These are phyloP conservation scores for Cataglyphis livida DNA, from an alignment of 2,888 invertebrate species.

Conservation along the genomic window DNA sequence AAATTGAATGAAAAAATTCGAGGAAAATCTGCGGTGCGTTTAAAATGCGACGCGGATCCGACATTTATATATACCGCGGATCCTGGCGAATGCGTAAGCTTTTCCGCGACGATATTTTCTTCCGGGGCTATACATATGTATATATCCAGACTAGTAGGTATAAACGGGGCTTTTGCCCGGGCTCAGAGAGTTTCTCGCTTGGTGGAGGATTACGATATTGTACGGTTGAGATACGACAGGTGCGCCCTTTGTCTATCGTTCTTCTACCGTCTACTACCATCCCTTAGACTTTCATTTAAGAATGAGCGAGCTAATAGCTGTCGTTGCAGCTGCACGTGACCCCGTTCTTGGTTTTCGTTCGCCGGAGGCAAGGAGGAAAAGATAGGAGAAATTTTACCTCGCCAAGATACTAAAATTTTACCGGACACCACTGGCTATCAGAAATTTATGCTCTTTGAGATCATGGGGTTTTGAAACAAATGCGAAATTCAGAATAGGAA, in stretches of 20 bases:
- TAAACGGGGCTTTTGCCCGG: slow-evolving; percentile 57
- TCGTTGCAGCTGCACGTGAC: slow-evolving; percentile 51
- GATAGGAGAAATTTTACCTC: slow-evolving; percentile 13
- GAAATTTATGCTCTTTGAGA: slow-evolving; percentile 19
- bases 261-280: not conserved
- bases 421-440: not conserved
- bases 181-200: slow-evolving; percentile 73
- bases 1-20: not conserved
- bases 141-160: slow-evolving; percentile 22
- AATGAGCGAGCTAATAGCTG: slow-evolving; percentile 46
- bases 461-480: slow-evolving; percentile 13
- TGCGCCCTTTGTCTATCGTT: slow-evolving; percentile 60
- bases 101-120: not conserved
- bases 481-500: not conserved
- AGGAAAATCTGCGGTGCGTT: not conserved
- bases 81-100: not conserved
- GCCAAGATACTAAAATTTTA: slow-evolving; percentile 11
- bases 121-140: not conserved
- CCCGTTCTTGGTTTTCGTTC: slow-evolving; percentile 16
- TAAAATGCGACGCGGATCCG: slow-evolving; percentile 14
- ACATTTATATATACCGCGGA: slow-evolving; percentile 23
- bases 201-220: slow-evolving; percentile 78
- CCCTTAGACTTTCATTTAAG: slow-evolving; percentile 59
- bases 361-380: not conserved
- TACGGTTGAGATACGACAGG: slow-evolving; percentile 73